Evolutionary conservation across 2,797 vertebrate species (phyloP).

Genomic region (Trichosurus vulpecula): DNA sequence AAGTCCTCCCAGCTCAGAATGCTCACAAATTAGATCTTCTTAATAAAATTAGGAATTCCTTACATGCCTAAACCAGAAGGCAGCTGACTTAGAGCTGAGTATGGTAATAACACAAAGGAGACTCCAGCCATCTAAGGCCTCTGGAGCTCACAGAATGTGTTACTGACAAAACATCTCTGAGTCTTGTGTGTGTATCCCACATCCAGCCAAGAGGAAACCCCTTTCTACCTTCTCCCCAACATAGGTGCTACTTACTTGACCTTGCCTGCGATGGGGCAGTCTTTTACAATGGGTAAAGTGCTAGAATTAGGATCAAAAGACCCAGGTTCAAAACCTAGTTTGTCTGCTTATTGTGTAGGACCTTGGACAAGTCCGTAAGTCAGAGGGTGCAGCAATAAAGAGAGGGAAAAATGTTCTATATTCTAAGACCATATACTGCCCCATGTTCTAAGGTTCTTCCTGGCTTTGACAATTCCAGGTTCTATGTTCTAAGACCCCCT

Average conservation of each 20-base stretch:
- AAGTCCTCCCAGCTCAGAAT: not conserved
- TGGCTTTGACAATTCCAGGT: not conserved
- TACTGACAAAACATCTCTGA: not conserved
- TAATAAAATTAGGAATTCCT: not conserved
- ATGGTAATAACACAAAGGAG: not conserved
- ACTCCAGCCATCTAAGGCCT: not conserved
- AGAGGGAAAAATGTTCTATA: not conserved
- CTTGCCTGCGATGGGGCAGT: not conserved
- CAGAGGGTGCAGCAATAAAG: not conserved
- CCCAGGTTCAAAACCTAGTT: not conserved
- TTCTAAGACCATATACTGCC: not conserved
- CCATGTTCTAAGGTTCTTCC: not conserved
- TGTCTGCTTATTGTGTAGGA: not conserved
- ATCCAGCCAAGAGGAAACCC: not conserved
- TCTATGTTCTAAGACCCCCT: not conserved
- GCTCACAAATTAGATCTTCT: not conserved
- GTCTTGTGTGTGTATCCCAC: not conserved
- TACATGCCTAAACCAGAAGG: not conserved
- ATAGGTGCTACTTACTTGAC: not conserved
- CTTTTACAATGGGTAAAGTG: not conserved
- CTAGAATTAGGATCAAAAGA: not conserved
- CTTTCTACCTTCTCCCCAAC: not conserved
- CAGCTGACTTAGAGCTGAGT: not conserved
- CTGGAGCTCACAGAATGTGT: not conserved
- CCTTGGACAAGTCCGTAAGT: not conserved